phyloP scores from a whole-genome alignment of 2,888 invertebrate genomes.

The Macroteleia sp. region DNA sequence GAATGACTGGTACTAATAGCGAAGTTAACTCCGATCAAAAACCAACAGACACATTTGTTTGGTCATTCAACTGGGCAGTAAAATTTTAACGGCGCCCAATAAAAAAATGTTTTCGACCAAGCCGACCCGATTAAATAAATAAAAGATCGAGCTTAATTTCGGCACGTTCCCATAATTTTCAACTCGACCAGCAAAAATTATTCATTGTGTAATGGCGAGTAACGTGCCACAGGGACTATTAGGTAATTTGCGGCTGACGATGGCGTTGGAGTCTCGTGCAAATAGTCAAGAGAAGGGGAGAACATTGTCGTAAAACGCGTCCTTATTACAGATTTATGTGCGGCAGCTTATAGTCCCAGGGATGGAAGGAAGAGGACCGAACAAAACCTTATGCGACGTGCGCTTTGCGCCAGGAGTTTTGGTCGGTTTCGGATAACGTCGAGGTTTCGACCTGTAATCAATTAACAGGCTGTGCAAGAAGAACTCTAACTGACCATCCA shows the following conservation, averaged over 20 bases:
- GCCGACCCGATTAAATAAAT: no score
- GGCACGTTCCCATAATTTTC: slow-evolving; percentile 11
- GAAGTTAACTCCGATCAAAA: slow-evolving; percentile 31
- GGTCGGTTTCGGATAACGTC: slow-evolving; percentile 65
- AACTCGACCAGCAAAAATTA: slow-evolving; percentile 66
- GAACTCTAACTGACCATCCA: slow-evolving; percentile 60
- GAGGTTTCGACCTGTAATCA: slow-evolving; percentile 77
- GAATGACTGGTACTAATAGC: slow-evolving; percentile 47
- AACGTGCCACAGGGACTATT: slow-evolving; percentile 62
- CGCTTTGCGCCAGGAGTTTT: slow-evolving; percentile 69
- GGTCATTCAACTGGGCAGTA: neutral
- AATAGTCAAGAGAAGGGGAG: slow-evolving; percentile 27
- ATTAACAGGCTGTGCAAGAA: slow-evolving; percentile 76
- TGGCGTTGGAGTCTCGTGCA: slow-evolving; percentile 44
- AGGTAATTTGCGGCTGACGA: slow-evolving; percentile 62
- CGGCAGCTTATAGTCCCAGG: slow-evolving; percentile 41
- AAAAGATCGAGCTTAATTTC: neutral
- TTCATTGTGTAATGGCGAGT: slow-evolving; percentile 70
- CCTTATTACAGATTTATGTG: slow-evolving; percentile 66
- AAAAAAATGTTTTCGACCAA: no score
- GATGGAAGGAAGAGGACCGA: slow-evolving; percentile 51
- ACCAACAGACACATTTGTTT: slow-evolving; percentile 23
- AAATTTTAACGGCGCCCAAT: neutral
- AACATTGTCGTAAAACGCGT: slow-evolving; percentile 61
- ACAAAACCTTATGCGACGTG: slow-evolving; percentile 62